Evolutionary conservation across 2,113 vertebrate species (phyloP).

Genomic region (Cinclus mexicanus): DNA sequence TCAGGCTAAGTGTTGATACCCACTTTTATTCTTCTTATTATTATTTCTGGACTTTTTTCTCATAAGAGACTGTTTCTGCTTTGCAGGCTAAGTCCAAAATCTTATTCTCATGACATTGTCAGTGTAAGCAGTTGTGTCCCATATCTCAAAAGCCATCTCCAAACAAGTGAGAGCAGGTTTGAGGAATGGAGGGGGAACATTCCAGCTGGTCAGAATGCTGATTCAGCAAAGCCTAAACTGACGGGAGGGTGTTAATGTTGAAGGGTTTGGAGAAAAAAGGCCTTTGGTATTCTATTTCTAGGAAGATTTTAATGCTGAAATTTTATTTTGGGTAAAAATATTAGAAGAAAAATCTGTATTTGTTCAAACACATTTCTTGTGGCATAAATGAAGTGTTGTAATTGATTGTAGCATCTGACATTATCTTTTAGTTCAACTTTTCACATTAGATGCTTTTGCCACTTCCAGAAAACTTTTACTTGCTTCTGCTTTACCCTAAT

Average conservation of each 20-base stretch:
- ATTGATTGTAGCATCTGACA: neutral
- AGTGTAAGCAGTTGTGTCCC: fast-evolving
- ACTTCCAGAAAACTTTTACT: neutral
- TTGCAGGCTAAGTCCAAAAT: neutral
- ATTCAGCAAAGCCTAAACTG: neutral
- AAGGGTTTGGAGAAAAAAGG: neutral
- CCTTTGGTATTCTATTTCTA: neutral
- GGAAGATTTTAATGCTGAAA: neutral
- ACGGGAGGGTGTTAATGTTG: neutral
- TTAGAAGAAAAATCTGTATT: neutral
- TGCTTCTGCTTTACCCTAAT: neutral
- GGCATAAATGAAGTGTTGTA: neutral
- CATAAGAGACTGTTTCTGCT: neutral
- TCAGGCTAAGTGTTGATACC: neutral
- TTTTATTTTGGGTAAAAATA: neutral
- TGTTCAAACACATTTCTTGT: neutral
- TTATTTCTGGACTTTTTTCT: neutral
- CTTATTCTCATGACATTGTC: neutral
- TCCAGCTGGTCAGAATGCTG: neutral
- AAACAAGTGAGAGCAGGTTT: neutral
- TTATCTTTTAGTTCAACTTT: neutral
- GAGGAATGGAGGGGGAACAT: fast-evolving
- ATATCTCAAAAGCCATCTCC: neutral
- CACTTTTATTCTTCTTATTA: neutral
- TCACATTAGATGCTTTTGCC: neutral